Base-by-base conservation (phyloP, 2,888 invertebrate species). In the Oxycera nigricornis region DNA sequence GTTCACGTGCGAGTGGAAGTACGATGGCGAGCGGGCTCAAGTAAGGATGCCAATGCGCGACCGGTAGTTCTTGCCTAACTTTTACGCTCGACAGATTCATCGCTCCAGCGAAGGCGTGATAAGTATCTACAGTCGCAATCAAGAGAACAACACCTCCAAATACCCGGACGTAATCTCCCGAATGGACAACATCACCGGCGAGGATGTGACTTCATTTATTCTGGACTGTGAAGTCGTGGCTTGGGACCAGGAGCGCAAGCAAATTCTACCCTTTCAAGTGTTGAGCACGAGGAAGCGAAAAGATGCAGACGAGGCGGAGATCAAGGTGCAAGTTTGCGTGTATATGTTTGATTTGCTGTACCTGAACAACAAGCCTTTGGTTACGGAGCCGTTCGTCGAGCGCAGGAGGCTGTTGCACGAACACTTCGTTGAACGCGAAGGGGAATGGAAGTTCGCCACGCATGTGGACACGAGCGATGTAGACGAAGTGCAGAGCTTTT, bases 1-100 rank as follows among this genome's bases (percentile, higher is more conserved):
- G 80, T 98, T 99, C 84, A 98, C 98, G 0, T 98, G 98, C 84
- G 99, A 99, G 87, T 99, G 93, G 91, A 99, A 99, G 85, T 99
- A 99, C 84, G 99, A 99, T 86, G 99, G 99, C 0, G 99, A 99
- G 88, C 88, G 99, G 80, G 98, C 98, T 0, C 98, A 97, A 89
- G 91, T 94, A 72, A 2, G n/a, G 11, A 35, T 46, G 46, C 14
- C 17, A n/a, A 65, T 7, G 3, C 6, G 4, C 46, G 3, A 46
- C 14, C 3, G n/a, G n/a, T n/a, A 7, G 46, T 2, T 11, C 46
- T 17, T 28, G 24, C 31, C n/a, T 39, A 3, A 46, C 11, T 7
- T 14, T 2, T 3, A 30, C 1, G 2, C 17, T 50, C 20, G 1
- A 24, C 26, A 93, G 90, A 94, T 96, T 79, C 96, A 96, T 82